A percentile compares a stretch with the other conserved stretches of the same genome.
Conservation (phyloP, 1,140 invertebrate genomes). For the Neodiprion lecontei region DNA sequence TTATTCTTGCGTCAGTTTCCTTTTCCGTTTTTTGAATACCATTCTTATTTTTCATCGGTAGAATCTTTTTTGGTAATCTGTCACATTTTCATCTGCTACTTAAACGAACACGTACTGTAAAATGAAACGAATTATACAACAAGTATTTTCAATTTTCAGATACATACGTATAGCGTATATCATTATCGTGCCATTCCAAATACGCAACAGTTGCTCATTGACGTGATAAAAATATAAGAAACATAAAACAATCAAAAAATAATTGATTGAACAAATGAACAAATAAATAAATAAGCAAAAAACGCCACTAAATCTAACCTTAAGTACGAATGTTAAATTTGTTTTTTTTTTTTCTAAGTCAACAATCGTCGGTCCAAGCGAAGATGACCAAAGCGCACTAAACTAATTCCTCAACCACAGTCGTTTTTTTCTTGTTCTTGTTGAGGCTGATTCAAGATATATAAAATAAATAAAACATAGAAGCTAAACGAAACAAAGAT, state of each 20-base stretch:
- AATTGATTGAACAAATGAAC: neutral
- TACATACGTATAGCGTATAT: constrained; percentile 26
- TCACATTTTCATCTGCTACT: neutral
- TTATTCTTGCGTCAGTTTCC: too few relatives aligned
- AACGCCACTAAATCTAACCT: too few relatives aligned
- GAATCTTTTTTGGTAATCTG: neutral
- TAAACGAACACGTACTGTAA: neutral
- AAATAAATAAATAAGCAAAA: neutral
- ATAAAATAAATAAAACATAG: too few relatives aligned
- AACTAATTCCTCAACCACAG: too few relatives aligned
- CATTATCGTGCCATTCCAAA: constrained; percentile 49
- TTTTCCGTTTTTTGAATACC: neutral
- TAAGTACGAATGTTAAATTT: too few relatives aligned
- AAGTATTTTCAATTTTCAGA: constrained; percentile 41
- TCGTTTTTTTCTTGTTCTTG: too few relatives aligned
- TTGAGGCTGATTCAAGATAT: too few relatives aligned
- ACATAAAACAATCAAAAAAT: constrained; percentile 21
- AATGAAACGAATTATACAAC: neutral
- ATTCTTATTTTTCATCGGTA: neutral
- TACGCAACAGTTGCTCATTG: constrained; percentile 48
- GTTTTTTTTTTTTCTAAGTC: too few relatives aligned
- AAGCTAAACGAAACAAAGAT: neutral
- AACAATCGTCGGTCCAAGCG: too few relatives aligned
- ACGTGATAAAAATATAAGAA: constrained; percentile 45
- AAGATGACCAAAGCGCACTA: too few relatives aligned